A percentile compares a stretch with the other conserved stretches of the same genome.
Evolutionary conservation across 2,113 vertebrate species (phyloP).

Genomic region (Megaleporinus macrocephalus): DNA sequence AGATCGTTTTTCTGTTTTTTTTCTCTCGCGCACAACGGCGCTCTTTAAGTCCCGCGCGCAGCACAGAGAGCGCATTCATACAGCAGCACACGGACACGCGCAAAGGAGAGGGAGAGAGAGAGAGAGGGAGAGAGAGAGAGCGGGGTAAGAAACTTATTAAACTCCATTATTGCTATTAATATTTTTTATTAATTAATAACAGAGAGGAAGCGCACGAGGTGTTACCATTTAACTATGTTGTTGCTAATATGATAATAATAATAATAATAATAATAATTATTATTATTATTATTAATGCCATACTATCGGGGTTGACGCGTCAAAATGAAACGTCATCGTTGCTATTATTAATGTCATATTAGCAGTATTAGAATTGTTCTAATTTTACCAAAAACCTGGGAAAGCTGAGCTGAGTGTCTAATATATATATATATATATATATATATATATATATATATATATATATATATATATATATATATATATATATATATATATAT

Average conservation of each 20-base stretch:
- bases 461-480: too few species aligned
- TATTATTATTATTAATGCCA: slow-evolving; percentile 9
- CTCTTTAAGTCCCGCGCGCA: slow-evolving; percentile 77
- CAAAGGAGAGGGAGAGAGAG: slow-evolving; percentile 67
- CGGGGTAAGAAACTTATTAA: neutral
- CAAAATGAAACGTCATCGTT: neutral
- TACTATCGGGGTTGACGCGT: neutral
- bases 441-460: too few species aligned
- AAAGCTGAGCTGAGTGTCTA: too few species aligned
- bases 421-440: too few species aligned
- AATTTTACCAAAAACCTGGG: too few species aligned
- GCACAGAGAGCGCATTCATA: slow-evolving; percentile 85
- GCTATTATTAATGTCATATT: neutral
- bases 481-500: too few species aligned
- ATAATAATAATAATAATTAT: slow-evolving; percentile 47
- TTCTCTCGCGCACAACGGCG: slow-evolving; percentile 75
- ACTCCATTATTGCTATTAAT: neutral
- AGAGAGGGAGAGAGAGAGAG: slow-evolving; percentile 11
- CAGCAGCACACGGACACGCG: slow-evolving; percentile 73
- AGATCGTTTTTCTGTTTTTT: slow-evolving; percentile 54
- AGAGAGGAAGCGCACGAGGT: neutral
- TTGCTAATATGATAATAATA: slow-evolving; percentile 11
- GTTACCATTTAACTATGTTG: slow-evolving; percentile 67
- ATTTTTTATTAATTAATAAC: neutral
- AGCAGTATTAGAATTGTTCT: too few species aligned